These are phyloP conservation scores for Pterophyllum scalare DNA, from an alignment of 2,113 vertebrate genomes.

Conservation along the genomic window DNA sequence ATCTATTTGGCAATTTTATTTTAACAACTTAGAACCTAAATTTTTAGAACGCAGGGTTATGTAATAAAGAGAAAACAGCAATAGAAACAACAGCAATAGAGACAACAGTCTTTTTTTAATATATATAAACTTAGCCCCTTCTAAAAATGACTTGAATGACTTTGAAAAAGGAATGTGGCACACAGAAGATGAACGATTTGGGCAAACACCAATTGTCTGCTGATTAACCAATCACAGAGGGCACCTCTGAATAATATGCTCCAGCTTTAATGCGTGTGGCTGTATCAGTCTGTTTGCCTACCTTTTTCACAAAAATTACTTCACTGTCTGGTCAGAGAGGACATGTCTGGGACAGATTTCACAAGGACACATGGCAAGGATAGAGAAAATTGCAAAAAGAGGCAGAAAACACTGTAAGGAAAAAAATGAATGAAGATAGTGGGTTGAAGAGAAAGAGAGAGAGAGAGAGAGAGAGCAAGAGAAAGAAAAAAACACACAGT, in stretches of 20 bases:
- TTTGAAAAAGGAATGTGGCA: constrained; percentile 6
- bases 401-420: background rate
- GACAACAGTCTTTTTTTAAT: constrained; percentile 7
- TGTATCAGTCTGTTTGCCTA: constrained; percentile 42
- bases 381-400: constrained; percentile 20
- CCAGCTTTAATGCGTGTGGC: constrained; percentile 20
- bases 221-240: constrained; percentile 51
- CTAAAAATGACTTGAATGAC: background rate
- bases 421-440: constrained; percentile 2
- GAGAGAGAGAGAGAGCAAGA: background rate
- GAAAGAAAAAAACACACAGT: constrained; percentile 43
- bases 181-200: constrained; percentile 36
- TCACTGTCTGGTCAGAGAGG: constrained; percentile 51
- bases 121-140: background rate
- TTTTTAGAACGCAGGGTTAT: background rate
- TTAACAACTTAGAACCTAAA: background rate
- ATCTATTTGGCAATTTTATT: background rate
- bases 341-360: constrained; percentile 47
- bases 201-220: constrained; percentile 46
- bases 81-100: background rate
- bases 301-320: constrained; percentile 30
- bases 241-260: constrained; percentile 49
- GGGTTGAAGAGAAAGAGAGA: background rate
- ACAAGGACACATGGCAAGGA: constrained; percentile 38
- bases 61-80: background rate